Base-by-base conservation (phyloP, 2,888 invertebrate genomes). In the Clivina fossor region DNA sequence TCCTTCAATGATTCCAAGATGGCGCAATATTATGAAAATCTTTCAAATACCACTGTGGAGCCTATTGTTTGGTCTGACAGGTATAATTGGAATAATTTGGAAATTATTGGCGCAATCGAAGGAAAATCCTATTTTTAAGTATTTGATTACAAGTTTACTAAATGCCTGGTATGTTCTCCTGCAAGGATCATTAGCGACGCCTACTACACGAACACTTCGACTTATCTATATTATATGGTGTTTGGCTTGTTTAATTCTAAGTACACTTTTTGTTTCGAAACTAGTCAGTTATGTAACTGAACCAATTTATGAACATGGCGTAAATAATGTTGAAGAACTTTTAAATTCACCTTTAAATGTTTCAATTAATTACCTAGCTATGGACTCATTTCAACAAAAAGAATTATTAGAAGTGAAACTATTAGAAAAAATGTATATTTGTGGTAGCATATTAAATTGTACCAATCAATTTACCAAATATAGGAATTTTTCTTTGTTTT, bases 1-100 rank as follows among this genome's bases (percentile, higher is more conserved):
- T 4, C n/a, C 32, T 7, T 3, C 4, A 11, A 13, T 18, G 13
- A 2, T 44, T 16, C 32, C 32, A 2, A n/a, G n/a, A n/a, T 44
- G 44, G 44, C 3, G 32, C 19, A 44, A 44, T 11, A 16, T 44
- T 8, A 30, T 44, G 2, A 30, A 18, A 28, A 44, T 44, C 15
- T 44, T 32, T 32, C 16, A 44, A 19, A n/a, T 26, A 1, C 8
- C 9, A 7, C 28, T 43, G n/a, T 43, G 43, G 43, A 11, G 24
- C 15, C 9, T 4, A 3, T 22, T 43, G n/a, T 13, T 43, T 3
- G 4, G 15, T 8, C 24, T 26, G 15, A n/a, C 28, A 5, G 28
- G 24, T 3, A 1, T 43, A 16, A 43, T 26, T 16, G 9, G 24
- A 15, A 9, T 43, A 5, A 13, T 26, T 13, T 43, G 43, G 43